These are phyloP conservation scores for Agrotis puta DNA, from an alignment of 2,888 invertebrate genomes.

Conservation along the genomic window DNA sequence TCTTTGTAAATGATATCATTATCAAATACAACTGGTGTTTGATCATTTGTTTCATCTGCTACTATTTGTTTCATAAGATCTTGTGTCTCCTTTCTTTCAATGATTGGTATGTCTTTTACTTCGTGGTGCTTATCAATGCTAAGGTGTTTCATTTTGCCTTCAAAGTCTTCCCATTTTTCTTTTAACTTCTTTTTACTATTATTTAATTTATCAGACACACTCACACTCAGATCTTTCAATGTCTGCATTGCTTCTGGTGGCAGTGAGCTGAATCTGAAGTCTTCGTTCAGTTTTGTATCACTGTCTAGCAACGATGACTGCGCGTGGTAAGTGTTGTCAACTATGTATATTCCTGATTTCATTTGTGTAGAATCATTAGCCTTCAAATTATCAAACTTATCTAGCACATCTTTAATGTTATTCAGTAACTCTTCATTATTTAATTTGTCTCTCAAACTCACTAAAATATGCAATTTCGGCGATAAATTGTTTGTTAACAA, in stretches of 20 bases:
- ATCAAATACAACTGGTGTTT: constrained; percentile 69
- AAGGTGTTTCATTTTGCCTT: constrained; percentile 87
- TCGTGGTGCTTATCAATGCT: constrained; percentile 77
- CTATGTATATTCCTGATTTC: constrained; percentile 91
- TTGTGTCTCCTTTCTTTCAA: constrained; percentile 51
- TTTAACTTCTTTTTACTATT: constrained; percentile 89
- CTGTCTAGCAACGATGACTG: constrained; percentile 78
- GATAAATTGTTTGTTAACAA: constrained; percentile 87
- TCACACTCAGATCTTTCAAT: constrained; percentile 87
- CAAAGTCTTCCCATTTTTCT: constrained; percentile 90
- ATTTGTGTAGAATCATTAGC: constrained; percentile 83
- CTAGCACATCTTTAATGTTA: constrained; percentile 80
- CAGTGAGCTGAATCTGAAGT: constrained; percentile 80
- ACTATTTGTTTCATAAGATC: constrained; percentile 58
- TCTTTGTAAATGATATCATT: constrained; percentile 85
- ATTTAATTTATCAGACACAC: constrained; percentile 89
- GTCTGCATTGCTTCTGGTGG: constrained; percentile 88
- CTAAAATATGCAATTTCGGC: constrained; percentile 89
- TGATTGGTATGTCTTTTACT: constrained; percentile 65
- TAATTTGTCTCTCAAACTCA: constrained; percentile 89
- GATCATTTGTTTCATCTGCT: constrained; percentile 70
- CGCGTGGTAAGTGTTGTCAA: constrained; percentile 86
- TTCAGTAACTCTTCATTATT: constrained; percentile 81
- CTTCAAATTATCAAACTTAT: constrained; percentile 82
- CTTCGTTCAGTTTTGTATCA: constrained; percentile 72